Percentiles rank a stretch among this genome's conserved stretches.
phyloP scores from a whole-genome alignment of 2,888 invertebrate genomes.

The Leptothorax acervorum region DNA sequence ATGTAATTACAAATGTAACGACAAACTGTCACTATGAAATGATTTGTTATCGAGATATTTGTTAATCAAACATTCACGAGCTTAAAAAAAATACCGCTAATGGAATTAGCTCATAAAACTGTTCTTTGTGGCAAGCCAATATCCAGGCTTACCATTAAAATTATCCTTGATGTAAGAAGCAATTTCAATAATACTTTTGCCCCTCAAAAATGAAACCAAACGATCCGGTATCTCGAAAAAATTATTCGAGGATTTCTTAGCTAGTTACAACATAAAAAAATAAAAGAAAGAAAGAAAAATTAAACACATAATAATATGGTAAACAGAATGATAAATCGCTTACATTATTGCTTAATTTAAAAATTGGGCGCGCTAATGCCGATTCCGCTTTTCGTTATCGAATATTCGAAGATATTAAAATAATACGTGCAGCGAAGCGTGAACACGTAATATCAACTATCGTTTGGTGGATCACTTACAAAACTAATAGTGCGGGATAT shows the following conservation, averaged over 20 bases:
- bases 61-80: constrained; percentile 24
- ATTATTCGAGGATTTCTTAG: constrained; percentile 83
- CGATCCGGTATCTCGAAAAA: constrained; percentile 83
- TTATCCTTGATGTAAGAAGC: constrained; percentile 85
- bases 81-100: constrained; percentile 42
- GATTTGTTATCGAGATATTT: constrained; percentile 8
- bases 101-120: constrained; percentile 1
- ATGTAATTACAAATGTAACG: not conserved
- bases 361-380: not conserved
- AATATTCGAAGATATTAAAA: constrained; percentile 9
- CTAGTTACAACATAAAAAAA: constrained; percentile 78
- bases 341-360: constrained; percentile 1
- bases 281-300: constrained; percentile 61
- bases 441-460: constrained; percentile 55
- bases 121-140: constrained; percentile 74
- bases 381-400: not conserved
- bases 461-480: constrained; percentile 70
- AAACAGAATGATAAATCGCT: constrained; percentile 24
- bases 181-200: constrained; percentile 84
- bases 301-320: constrained; percentile 60
- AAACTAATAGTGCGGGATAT: constrained; percentile 73
- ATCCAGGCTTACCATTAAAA: constrained; percentile 82
- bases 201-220: constrained; percentile 83
- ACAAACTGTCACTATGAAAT: constrained; percentile 6
- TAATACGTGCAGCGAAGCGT: constrained; percentile 37